phyloP scores from a whole-genome alignment of 2,797 vertebrate genomes.

The Psittacula derbiana region DNA sequence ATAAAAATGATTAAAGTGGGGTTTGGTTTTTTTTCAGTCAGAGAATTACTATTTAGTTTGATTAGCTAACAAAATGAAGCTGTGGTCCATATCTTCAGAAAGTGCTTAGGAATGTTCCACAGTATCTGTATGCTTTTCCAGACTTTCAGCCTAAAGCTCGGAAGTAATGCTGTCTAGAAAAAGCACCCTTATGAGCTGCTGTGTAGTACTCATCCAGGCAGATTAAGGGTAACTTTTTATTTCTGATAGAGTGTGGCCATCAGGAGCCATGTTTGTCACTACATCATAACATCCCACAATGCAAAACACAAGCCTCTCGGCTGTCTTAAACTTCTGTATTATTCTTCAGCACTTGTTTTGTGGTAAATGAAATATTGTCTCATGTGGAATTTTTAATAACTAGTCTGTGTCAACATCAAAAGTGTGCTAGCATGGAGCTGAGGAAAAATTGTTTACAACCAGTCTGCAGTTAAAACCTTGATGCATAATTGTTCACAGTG shows the following conservation, averaged over 20 bases:
- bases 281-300: neutral
- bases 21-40: neutral
- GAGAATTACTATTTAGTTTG: neutral
- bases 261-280: neutral
- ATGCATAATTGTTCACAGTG: slow-evolving; percentile 67
- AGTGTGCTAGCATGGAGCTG: neutral
- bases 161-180: neutral
- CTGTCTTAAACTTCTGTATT: neutral
- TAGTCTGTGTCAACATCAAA: slow-evolving; percentile 53
- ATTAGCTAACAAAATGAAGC: neutral
- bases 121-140: neutral
- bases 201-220: neutral
- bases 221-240: neutral
- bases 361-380: slow-evolving; percentile 23
- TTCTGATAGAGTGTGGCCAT: neutral
- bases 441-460: slow-evolving; percentile 52
- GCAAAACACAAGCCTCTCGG: rapidly evolving
- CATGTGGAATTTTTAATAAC: slow-evolving; percentile 57
- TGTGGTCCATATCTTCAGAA: neutral
- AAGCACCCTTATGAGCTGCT: neutral
- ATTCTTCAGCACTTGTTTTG: neutral
- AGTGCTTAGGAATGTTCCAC: neutral
- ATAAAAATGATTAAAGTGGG: neutral
- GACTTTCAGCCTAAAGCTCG: neutral
- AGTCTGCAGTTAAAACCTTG: slow-evolving; percentile 39